Percentiles rank a stretch among this genome's conserved stretches.
phyloP scores from a whole-genome alignment of 2,113 vertebrate genomes.

The Myrmecobius fasciatus region DNA sequence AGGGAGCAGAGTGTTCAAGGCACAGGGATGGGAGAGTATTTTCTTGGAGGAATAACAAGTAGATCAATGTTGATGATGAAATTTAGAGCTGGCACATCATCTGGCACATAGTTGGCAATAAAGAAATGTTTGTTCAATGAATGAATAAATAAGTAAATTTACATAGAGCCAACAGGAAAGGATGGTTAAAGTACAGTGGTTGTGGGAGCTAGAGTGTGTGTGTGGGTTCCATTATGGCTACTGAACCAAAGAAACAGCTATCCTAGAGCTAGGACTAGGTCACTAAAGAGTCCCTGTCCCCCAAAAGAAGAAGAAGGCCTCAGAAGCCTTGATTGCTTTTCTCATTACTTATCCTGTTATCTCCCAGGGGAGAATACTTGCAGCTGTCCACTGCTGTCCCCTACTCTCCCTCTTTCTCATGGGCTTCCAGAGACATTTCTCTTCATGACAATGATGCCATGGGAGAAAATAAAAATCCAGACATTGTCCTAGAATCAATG shows the following conservation, averaged over 20 bases:
- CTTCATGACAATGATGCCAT: neutral
- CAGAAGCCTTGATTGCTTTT: neutral
- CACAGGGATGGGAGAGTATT: neutral
- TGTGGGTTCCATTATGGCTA: neutral
- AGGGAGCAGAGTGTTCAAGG: neutral
- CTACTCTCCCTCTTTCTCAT: constrained; percentile 12
- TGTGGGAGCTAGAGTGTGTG: neutral
- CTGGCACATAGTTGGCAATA: neutral
- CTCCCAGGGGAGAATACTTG: constrained; percentile 56
- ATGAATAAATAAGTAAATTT: neutral
- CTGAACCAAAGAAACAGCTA: neutral
- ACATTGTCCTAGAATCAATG: neutral
- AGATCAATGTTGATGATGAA: neutral
- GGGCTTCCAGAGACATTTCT: constrained; percentile 3
- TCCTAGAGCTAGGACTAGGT: neutral
- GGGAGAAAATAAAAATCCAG: constrained; percentile 7
- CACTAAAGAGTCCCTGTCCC: neutral
- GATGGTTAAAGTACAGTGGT: neutral
- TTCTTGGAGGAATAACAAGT: neutral
- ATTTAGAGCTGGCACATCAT: neutral
- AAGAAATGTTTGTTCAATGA: neutral
- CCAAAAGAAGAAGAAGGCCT: neutral
- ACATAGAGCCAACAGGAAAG: neutral
- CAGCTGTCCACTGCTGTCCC: constrained; percentile 18
- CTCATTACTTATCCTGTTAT: constrained; percentile 46